Percentiles rank a stretch among this genome's conserved stretches.
Conservation (phyloP, 2,113 vertebrate genomes). For the Macrotus californicus region DNA sequence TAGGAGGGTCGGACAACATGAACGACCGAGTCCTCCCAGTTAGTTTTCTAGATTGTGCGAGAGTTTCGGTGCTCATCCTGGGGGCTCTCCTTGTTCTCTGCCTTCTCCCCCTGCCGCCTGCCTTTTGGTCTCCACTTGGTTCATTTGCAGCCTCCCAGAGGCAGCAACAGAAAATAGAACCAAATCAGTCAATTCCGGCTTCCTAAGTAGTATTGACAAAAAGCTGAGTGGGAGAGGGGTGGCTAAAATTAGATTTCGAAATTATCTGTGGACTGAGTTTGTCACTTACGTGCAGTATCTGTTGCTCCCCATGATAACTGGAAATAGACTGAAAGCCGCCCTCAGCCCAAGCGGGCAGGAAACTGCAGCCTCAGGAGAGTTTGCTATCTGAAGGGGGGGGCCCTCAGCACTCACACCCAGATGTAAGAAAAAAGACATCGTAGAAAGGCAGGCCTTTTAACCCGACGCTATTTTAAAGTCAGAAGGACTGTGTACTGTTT, state of each 20-base stretch:
- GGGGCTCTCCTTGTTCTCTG: not conserved
- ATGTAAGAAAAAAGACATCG: not conserved
- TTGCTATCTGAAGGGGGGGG: not conserved
- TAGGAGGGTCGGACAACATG: not conserved
- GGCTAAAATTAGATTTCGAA: not conserved
- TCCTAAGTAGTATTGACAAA: conserved; percentile 3
- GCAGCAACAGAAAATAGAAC: not conserved
- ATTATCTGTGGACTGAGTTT: not conserved
- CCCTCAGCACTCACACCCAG: not conserved
- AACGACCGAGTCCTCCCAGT: not conserved
- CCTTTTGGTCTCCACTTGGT: not conserved
- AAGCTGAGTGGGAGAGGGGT: not conserved
- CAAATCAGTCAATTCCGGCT: not conserved
- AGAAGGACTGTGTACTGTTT: not conserved
- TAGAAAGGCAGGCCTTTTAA: not conserved
- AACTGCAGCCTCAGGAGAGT: not conserved
- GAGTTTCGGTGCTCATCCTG: not conserved
- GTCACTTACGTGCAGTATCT: not conserved
- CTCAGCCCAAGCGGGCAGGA: not conserved
- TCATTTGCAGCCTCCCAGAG: not conserved
- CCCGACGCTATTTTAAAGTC: not conserved
- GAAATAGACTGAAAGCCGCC: not conserved
- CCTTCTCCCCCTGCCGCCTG: not conserved
- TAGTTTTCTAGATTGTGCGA: not conserved
- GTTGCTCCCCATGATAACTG: not conserved